phyloP scores from a whole-genome alignment of 2,113 vertebrate genomes.

The Plecturocebus donacophilus region DNA sequence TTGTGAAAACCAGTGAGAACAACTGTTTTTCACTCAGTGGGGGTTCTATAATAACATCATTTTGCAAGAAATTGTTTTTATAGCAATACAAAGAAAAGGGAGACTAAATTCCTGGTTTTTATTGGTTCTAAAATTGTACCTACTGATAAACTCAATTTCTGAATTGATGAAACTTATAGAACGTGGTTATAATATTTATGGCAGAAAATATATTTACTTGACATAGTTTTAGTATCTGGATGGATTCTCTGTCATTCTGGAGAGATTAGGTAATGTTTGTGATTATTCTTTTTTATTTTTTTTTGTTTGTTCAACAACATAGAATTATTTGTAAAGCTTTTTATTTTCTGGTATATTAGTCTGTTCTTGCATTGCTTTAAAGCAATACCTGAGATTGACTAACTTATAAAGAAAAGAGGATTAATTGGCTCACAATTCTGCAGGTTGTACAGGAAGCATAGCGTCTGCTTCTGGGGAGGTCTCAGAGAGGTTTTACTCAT shows the following conservation, averaged over 20 bases:
- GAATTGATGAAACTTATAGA: background rate
- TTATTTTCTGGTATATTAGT: background rate
- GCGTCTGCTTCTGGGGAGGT: too few species aligned
- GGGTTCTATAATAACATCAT: background rate
- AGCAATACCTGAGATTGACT: too few species aligned
- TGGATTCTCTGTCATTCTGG: background rate
- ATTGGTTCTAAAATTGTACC: constrained; percentile 9
- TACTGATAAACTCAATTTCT: background rate
- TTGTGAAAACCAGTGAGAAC: background rate
- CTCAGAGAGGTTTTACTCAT: too few species aligned
- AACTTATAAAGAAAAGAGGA: too few species aligned
- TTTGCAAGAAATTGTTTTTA: constrained; percentile 37
- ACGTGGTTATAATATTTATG: background rate
- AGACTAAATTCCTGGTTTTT: background rate
- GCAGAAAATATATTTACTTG: background rate
- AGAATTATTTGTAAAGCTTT: background rate
- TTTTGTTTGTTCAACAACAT: background rate
- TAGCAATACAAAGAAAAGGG: background rate
- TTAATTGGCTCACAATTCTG: too few species aligned
- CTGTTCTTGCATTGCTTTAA: background rate
- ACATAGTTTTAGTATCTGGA: background rate
- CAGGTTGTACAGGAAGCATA: too few species aligned
- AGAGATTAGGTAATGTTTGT: background rate
- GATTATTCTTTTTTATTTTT: background rate
- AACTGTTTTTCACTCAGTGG: background rate